Percentiles rank a stretch among this genome's conserved stretches.
Conservation (phyloP, 37 sponge, comb jelly and placozoan genomes). For the Aplysina aerophoba region DNA sequence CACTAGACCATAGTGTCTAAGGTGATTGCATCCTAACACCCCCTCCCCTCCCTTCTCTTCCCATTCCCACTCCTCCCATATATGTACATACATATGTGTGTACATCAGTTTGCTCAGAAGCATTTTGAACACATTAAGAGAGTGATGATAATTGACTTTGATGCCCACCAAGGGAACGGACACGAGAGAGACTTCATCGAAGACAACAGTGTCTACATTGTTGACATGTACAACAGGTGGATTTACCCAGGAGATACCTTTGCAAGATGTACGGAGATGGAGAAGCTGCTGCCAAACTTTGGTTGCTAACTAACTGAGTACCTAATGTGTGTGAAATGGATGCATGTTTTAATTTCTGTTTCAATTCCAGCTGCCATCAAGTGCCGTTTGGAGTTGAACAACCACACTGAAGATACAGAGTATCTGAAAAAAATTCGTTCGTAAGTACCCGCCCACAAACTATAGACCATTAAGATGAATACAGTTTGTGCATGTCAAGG, state of each 20-base stretch:
- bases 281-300: too few species aligned
- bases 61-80: slow-evolving; percentile 33
- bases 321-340: too few species aligned
- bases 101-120: slow-evolving; percentile 58
- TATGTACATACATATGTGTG: too few species aligned
- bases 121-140: slow-evolving; percentile 63
- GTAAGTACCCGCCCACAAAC: too few species aligned
- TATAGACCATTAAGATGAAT: too few species aligned
- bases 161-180: slow-evolving; percentile 96
- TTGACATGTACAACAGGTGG: slow-evolving; percentile 87
- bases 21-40: background rate
- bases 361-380: slow-evolving; percentile 42
- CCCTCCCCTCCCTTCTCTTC: slow-evolving; percentile 19
- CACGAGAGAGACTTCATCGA: slow-evolving; percentile 87
- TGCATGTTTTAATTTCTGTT: background rate
- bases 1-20: background rate
- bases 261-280: slow-evolving; percentile 59
- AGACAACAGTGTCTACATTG: slow-evolving; percentile 78
- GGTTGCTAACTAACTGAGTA: too few species aligned
- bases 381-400: slow-evolving; percentile 51
- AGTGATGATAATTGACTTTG: slow-evolving; percentile 89
- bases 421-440: slow-evolving; percentile 51
- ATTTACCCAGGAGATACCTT: slow-evolving; percentile 82
- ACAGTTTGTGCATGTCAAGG: too few species aligned
- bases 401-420: slow-evolving; percentile 50